Evolutionary conservation across 2,113 vertebrate species (phyloP), one percentile per base, ranked within the genome.

Genomic region (Malaclemys terrapin): DNA sequence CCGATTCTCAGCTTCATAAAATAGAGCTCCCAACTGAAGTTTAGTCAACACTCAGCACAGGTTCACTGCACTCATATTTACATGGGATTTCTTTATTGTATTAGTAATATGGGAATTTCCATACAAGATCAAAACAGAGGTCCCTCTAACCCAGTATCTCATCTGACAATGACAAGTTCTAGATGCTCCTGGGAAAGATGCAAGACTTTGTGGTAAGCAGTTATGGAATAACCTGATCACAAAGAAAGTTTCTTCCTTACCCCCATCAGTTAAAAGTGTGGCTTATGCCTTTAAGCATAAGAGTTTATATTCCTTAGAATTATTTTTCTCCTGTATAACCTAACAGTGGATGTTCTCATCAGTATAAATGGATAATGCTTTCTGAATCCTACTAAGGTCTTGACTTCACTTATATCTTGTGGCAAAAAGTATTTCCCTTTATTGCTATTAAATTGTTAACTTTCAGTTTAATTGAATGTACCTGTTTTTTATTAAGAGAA

Each of bases 391-490:
- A 82, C 56, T 8, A 80, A 2, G 56, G 16, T 6, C 75, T 81
- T 84, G 83, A 27, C 25, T 84, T 89, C 85, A 38, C 62, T 89
- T 54, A 16, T 79, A 22, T 72, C 38, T 88, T 80, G 22, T 65
- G 50, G 31, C 81, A 93, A 89, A 84, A 84, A 86, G 11, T 84
- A 54, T 89, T 95, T 93, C 35, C 19, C 72, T 86, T 96, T 92
- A 93, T 87, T 95, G 57, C 85, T 38, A 72, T 72, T 38, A 93
- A 95, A 89, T 79, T 3, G 4, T 42, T 88, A 9, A 72, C 83
- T 95, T 94, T 89, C 89, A 80, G 83, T 95, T 97, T 95, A 91
- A 80, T 16, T 95, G 94, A 69, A 69, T n/a, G 8, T 69, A 69
- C 16, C 35, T 10, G 45, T 65, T 90, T 94, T 93, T 84, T 29